Base-by-base conservation (phyloP, 2,888 invertebrate species). In the Agrilus cyanescens region DNA sequence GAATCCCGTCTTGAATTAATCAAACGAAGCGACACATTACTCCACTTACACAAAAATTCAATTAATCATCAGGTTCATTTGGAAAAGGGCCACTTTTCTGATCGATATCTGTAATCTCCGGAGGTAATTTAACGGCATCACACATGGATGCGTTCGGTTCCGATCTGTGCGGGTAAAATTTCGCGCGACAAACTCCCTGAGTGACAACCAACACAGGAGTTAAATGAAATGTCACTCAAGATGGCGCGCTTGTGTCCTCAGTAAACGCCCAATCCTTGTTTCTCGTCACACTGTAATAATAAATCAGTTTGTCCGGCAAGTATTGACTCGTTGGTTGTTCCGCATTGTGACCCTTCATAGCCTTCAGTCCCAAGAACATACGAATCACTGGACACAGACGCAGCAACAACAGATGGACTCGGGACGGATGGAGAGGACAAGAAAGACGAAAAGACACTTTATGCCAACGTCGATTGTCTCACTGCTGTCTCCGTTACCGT, bases 181-280 rank as follows among this genome's bases (percentile, higher is more conserved):
- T 61, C 61, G 62, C 64, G 55, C 59, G 60, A 61, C 48, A 53
- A 57, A 50, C 52, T 53, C 46, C 55, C 55, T 66, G 68, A 68
- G 59, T 63, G 68, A 66, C 66, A 63, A 60, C 56, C 57, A 53
- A 58, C 56, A 59, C 59, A 61, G 61, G 61, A 63, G 63, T 65
- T 66, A 68, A 68, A 67, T 68, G 67, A 68, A 67, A 68, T 60
- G 68, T 68, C 68, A 67, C 59, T 68, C 66, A 65, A 60, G 62
- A 62, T 61, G 61, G 61, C 58, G 57, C 60, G 57, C 10, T 53
- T 57, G 60, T 60, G 56, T 58, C 58, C 60, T 55, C 51, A 49
- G 57, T 56, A 54, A 53, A 63, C 63, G 65, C 65, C 65, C 64
- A 63, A 60, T 58, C 55, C 63, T 60, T 66, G 65, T 66, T 58